Conservation (phyloP, 2,113 vertebrate species). For the Haliaeetus leucogaster region DNA sequence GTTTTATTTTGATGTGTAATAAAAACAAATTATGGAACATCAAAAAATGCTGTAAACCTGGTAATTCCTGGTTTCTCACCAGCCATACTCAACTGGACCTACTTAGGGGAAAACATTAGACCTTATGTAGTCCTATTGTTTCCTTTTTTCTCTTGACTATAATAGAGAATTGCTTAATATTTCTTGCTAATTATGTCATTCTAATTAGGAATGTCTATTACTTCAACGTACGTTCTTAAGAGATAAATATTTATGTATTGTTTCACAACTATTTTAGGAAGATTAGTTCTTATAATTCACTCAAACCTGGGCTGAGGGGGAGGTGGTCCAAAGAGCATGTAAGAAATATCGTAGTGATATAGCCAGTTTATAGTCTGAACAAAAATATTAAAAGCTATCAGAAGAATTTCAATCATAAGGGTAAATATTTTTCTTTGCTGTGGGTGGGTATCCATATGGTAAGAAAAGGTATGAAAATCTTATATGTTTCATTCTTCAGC, state of each 20-base stretch:
- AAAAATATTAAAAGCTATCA: background rate
- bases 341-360: background rate
- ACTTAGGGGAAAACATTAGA: background rate
- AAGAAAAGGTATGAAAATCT: background rate
- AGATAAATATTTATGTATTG: background rate
- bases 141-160: background rate
- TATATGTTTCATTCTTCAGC: background rate
- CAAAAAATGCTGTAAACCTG: background rate
- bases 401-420: background rate
- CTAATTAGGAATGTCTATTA: background rate
- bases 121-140: background rate
- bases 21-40: background rate
- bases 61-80: background rate
- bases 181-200: background rate
- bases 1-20: background rate
- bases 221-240: background rate
- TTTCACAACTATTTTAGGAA: background rate
- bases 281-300: background rate
- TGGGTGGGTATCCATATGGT: background rate
- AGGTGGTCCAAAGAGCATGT: background rate
- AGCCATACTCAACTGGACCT: background rate
- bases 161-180: background rate
- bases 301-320: background rate
- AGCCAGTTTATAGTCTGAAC: background rate
- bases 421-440: background rate